Evolutionary conservation across 2,113 vertebrate genomes (phyloP).

Genomic region (Ranitomeya imitator): DNA sequence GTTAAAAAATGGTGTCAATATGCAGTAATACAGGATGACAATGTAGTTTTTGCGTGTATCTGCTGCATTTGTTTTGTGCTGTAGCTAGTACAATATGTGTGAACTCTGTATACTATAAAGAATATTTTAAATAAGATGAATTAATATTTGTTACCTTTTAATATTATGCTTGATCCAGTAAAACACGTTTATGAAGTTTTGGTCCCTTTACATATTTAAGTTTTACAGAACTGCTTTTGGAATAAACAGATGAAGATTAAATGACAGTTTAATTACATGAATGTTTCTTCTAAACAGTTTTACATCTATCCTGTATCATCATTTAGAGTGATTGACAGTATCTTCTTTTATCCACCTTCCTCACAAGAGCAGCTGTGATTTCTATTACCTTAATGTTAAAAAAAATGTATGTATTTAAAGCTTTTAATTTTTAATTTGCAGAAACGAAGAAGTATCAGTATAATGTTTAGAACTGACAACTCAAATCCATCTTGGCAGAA

Average conservation of each 20-base stretch:
- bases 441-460: background rate
- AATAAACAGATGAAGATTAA: constrained; percentile 18
- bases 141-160: background rate
- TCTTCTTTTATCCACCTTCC: background rate
- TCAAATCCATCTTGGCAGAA: background rate
- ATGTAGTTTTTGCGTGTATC: too few species aligned
- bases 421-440: background rate
- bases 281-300: constrained; percentile 31
- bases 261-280: constrained; percentile 45
- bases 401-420: background rate
- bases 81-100: too few species aligned
- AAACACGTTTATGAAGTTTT: background rate
- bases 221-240: background rate
- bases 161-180: background rate
- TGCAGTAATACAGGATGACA: too few species aligned
- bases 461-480: background rate
- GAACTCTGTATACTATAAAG: too few species aligned
- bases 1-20: too few species aligned
- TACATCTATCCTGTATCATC: background rate
- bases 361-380: constrained; percentile 18
- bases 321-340: constrained; percentile 30
- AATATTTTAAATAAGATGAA: background rate
- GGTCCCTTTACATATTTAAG: constrained; percentile 16
- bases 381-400: background rate
- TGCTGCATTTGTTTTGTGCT: too few species aligned